Base-by-base conservation (phyloP, 2,888 invertebrate genomes). In the Caenorhabditis becei region DNA sequence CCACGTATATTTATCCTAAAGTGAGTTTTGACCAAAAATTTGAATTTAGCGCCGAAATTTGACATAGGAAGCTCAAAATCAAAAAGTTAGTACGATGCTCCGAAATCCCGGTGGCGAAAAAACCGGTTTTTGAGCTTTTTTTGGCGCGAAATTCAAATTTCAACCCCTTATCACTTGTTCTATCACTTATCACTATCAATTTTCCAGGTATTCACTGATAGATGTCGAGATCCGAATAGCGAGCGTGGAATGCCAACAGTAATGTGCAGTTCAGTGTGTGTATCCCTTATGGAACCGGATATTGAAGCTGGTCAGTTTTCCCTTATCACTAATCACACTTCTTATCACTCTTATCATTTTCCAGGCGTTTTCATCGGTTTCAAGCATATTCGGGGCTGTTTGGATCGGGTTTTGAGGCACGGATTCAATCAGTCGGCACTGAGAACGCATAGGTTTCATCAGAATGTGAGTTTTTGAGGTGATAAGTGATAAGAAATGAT, bases 361-460 rank as follows among this genome's bases (percentile, higher is more conserved):
- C 61, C 75, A 91, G 91, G 91, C 10, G 90, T 91, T 8, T 89
- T 91, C 79, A 85, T 91, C 62, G 91, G 91, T 18, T 89, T 88
- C 83, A 91, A 90, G 77, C 88, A 89, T 72, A 91, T 91, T 65
- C 84, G 91, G 37, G 91, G 91, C 16, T 91, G 91, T 77, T 56
- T 89, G 59, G 88, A 91, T 70, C 79, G 88, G 51, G 86, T 91
- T 4, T 78, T 91, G n/a, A 61, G 86, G 63, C 82, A 89, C 80
- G 91, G 89, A 35, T 91, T 91, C 83, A 91, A 91, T 71, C 86
- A 87, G 49, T 84, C 87, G 7, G 91, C 91, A 1, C 53, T 91
- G 10, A 63, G 89, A 62, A 90, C 89, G 11, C 91, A 91, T 81
- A 82, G 90, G 35, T 89, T 87, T 85, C 83, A 89, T 77, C 87